Percentiles rank a stretch among this genome's conserved stretches.
Evolutionary conservation across 2,797 vertebrate genomes (phyloP).

Genomic region (Buceros bicornis): DNA sequence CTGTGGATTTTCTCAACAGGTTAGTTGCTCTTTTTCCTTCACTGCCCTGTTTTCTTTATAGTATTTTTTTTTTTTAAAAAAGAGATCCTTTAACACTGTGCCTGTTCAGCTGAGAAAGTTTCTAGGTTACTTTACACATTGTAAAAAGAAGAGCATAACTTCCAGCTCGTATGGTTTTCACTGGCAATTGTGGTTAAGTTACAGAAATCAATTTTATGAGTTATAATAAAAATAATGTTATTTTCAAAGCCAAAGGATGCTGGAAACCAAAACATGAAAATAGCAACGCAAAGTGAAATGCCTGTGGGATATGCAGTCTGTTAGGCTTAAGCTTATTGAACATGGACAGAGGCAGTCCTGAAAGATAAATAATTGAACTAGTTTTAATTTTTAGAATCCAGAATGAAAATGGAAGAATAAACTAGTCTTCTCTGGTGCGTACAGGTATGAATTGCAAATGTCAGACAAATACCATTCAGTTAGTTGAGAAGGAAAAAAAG

Average conservation of each 20-base stretch:
- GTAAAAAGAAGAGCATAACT: neutral
- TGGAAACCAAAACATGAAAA: neutral
- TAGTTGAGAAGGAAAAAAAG: neutral
- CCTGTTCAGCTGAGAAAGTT: neutral
- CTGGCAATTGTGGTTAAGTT: neutral
- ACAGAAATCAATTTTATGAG: neutral
- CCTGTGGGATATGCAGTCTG: neutral
- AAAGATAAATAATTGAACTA: neutral
- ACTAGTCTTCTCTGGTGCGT: neutral
- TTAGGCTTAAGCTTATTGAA: neutral
- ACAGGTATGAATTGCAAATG: neutral
- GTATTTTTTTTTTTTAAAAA: neutral
- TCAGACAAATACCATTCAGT: neutral
- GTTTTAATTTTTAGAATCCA: neutral
- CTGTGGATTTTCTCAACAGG: constrained; percentile 99
- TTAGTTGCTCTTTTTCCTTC: constrained; percentile 66
- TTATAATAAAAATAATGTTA: neutral
- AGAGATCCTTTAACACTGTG: neutral
- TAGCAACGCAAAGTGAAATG: neutral
- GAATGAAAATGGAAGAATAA: neutral
- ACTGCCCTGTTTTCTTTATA: neutral
- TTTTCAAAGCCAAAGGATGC: neutral
- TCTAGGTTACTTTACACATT: neutral
- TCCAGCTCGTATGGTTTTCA: neutral
- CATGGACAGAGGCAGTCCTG: neutral